phyloP scores from a whole-genome alignment of 2,797 vertebrate genomes.

The Myiotriccus ornatus region DNA sequence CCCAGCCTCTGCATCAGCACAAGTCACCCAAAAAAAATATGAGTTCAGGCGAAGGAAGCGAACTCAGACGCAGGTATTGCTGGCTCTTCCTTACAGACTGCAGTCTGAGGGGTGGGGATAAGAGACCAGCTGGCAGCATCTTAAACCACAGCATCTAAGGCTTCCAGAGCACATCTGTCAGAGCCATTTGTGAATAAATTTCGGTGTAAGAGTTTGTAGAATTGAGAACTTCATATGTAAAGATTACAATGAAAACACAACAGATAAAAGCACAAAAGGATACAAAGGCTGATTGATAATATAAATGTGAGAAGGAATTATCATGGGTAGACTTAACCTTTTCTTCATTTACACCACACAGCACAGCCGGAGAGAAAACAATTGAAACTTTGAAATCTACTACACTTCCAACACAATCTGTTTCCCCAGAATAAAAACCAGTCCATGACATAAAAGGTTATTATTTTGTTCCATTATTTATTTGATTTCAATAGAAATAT shows the following conservation, averaged over 20 bases:
- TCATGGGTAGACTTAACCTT: constrained; percentile 58
- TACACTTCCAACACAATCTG: constrained; percentile 18
- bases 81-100: not conserved
- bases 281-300: constrained; percentile 50
- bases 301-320: constrained; percentile 45
- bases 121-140: constrained; percentile 5
- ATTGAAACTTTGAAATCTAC: constrained; percentile 5
- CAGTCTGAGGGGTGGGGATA: not conserved
- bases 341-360: constrained; percentile 34
- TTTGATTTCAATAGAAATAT: constrained; percentile 3
- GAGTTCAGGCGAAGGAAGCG: not conserved
- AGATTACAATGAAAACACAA: constrained; percentile 50
- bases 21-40: not conserved
- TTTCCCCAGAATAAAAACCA: not conserved
- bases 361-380: constrained; percentile 13
- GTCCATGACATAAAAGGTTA: not conserved
- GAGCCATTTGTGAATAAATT: constrained; percentile 24
- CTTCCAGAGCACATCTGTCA: constrained; percentile 39
- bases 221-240: constrained; percentile 16
- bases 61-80: not conserved
- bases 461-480: not conserved
- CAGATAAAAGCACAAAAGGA: constrained; percentile 46
- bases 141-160: not conserved
- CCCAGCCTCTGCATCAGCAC: not conserved
- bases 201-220: not conserved